Evolutionary conservation across 1,140 invertebrate genomes (phyloP).

Genomic region (Orchesella cincta): DNA sequence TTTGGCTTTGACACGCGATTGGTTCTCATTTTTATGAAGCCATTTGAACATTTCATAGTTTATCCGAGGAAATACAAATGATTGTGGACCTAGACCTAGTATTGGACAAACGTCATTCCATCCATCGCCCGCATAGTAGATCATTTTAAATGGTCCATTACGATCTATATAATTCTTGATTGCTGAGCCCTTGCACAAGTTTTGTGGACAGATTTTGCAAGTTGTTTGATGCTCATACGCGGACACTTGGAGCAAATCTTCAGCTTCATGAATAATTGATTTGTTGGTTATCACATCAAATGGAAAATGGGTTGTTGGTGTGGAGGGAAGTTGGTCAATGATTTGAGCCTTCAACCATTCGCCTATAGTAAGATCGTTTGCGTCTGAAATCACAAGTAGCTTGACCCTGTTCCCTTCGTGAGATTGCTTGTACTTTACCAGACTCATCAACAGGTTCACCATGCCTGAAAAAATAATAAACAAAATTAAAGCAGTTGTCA

Average conservation of each 20-base stretch:
- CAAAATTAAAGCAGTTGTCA: not conserved
- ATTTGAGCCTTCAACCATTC: not conserved
- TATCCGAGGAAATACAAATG: not conserved
- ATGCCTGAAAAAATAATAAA: constrained; percentile 15
- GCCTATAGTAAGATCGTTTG: constrained; percentile 5
- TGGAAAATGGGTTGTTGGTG: not conserved
- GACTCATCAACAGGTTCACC: not conserved
- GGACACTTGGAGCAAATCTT: too few relatives aligned
- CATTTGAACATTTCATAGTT: not conserved
- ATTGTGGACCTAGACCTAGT: not conserved
- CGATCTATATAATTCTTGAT: not conserved
- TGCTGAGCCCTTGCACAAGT: constrained; percentile 26
- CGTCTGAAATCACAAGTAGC: constrained; percentile 14
- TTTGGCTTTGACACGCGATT: not conserved
- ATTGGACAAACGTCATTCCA: constrained; percentile 9
- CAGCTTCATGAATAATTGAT: too few relatives aligned
- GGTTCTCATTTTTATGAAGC: not conserved
- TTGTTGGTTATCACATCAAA: constrained; percentile 22
- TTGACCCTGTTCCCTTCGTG: not conserved
- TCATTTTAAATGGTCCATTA: not conserved
- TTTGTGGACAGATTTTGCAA: constrained; percentile 28
- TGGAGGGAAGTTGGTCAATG: not conserved
- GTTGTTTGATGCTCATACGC: too few relatives aligned
- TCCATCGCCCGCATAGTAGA: constrained; percentile 6
- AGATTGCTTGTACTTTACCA: not conserved